phyloP scores from a whole-genome alignment of 2,797 vertebrate species.

The Hippopotamyrus pictus region DNA sequence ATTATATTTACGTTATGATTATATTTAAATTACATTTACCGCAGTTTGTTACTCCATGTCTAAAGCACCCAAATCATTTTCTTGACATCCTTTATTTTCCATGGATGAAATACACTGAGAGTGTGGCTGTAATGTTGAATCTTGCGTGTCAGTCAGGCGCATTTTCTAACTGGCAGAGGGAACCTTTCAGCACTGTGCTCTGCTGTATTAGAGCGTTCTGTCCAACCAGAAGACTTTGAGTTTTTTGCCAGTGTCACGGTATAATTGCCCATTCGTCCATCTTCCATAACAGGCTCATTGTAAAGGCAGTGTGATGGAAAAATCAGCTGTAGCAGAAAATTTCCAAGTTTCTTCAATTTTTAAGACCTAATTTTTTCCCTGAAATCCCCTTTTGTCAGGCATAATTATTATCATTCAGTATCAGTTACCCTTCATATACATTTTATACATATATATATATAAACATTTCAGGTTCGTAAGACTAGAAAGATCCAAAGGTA shows the following conservation, averaged over 20 bases:
- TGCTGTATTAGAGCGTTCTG: neutral
- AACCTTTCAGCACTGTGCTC: neutral
- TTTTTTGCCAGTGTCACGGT: neutral
- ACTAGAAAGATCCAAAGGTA: neutral
- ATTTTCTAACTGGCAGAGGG: neutral
- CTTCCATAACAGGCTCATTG: neutral
- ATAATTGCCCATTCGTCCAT: neutral
- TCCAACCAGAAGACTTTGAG: neutral
- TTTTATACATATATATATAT: neutral
- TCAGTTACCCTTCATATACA: neutral
- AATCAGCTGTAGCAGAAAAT: neutral
- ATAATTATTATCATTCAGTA: neutral
- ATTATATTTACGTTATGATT: neutral
- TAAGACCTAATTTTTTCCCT: neutral
- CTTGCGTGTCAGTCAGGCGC: neutral
- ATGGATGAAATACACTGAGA: neutral
- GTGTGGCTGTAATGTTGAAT: neutral
- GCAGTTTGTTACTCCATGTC: neutral
- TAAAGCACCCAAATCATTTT: neutral
- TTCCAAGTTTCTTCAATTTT: neutral
- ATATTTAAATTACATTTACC: neutral
- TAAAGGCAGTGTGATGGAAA: neutral
- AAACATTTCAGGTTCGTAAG: neutral
- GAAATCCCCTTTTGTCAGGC: neutral
- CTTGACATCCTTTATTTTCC: neutral